A percentile compares a stretch with the other conserved stretches of the same genome.
Evolutionary conservation across 2,888 invertebrate species (phyloP).

Genomic region (Zootermopsis nevadensis): DNA sequence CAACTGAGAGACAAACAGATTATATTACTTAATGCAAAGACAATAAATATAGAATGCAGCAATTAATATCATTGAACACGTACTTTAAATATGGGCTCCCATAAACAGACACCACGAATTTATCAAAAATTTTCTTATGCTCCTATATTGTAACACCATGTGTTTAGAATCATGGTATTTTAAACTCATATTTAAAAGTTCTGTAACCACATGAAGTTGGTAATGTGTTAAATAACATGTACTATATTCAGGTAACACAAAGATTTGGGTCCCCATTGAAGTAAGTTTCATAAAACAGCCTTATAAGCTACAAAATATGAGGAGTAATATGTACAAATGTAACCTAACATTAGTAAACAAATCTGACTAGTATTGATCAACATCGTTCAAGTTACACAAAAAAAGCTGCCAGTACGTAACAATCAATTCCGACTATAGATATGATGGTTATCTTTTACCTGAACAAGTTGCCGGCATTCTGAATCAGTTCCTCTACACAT

Average conservation of each 20-base stretch:
- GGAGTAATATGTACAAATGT: not conserved
- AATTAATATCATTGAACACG: not conserved
- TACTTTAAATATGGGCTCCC: not conserved
- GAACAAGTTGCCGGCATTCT: slow-evolving; percentile 54
- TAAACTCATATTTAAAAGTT: no score
- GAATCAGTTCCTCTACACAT: slow-evolving; percentile 52
- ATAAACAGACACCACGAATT: not conserved
- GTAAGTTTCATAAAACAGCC: not conserved
- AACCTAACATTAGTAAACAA: slow-evolving; percentile 37
- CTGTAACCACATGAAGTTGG: not conserved
- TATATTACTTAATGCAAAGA: not conserved
- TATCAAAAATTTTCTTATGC: no score
- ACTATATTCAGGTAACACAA: not conserved
- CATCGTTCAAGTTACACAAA: not conserved
- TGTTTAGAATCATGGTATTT: no score
- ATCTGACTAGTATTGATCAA: slow-evolving; percentile 29
- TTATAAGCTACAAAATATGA: not conserved
- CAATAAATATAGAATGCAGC: not conserved
- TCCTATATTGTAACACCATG: no score
- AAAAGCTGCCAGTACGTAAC: slow-evolving; percentile 12
- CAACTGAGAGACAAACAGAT: not conserved
- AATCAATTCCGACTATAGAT: not conserved
- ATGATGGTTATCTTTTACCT: slow-evolving; percentile 49
- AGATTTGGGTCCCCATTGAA: not conserved
- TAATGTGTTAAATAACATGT: slow-evolving; percentile 5